Conservation (phyloP, 2,113 vertebrate species). For the Euleptes europaea region DNA sequence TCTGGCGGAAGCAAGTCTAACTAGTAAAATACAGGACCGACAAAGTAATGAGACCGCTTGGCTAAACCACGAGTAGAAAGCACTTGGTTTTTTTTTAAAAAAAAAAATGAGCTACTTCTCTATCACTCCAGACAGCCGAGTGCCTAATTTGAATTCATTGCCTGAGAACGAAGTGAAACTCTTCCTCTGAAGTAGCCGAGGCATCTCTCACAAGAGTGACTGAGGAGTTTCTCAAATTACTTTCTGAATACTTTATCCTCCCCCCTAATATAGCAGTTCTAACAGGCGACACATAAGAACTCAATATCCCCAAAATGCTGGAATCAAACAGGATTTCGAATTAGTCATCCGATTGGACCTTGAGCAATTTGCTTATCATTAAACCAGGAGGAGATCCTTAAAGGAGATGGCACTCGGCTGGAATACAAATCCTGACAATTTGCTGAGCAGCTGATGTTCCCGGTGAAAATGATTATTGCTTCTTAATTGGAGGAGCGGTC, state of each 20-base stretch:
- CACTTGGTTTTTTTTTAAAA: not conserved
- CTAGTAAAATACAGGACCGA: not conserved
- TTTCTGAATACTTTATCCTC: conserved; percentile 23
- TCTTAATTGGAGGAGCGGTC: conserved; percentile 15
- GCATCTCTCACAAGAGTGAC: not conserved
- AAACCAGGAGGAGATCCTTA: not conserved
- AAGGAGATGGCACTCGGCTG: not conserved
- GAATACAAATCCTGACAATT: conserved; percentile 27
- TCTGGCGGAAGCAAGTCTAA: not conserved
- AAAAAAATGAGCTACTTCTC: not conserved
- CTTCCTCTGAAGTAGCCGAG: not conserved
- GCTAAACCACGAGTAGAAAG: not conserved
- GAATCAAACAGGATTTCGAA: conserved; percentile 27
- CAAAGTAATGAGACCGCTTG: not conserved
- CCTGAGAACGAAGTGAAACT: not conserved
- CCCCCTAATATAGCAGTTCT: not conserved
- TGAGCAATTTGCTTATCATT: conserved; percentile 8
- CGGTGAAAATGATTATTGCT: not conserved
- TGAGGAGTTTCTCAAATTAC: conserved; percentile 13
- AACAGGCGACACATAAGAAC: conserved; percentile 27
- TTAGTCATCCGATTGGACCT: not conserved
- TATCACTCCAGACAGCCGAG: conserved; percentile 8
- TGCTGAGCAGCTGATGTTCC: conserved; percentile 2
- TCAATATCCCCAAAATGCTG: conserved; percentile 21
- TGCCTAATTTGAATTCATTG: conserved; percentile 12